phyloP scores from a whole-genome alignment of 2,113 vertebrate genomes.

The Clarias batrachus region DNA sequence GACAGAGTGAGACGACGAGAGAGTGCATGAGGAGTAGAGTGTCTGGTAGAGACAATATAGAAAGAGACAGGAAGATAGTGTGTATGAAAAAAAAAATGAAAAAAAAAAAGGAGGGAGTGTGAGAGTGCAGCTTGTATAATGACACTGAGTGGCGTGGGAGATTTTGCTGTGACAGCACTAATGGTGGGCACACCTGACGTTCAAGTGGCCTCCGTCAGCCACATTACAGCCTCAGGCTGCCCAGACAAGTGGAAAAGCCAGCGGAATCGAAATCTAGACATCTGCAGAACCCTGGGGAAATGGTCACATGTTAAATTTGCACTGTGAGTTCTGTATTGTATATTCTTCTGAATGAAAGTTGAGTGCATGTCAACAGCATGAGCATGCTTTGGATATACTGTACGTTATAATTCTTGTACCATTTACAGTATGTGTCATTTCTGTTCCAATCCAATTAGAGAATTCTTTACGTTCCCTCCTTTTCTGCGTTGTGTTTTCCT shows the following conservation, averaged over 20 bases:
- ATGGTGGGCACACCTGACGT: constrained; percentile 10
- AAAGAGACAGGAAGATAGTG: constrained; percentile 8
- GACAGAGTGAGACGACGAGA: constrained; percentile 20
- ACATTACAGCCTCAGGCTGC: constrained; percentile 27
- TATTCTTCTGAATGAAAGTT: not conserved
- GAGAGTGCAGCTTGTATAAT: constrained; percentile 21
- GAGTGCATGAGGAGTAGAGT: constrained; percentile 16
- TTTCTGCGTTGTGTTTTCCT: not conserved
- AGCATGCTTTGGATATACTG: not conserved
- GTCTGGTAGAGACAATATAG: constrained; percentile 6
- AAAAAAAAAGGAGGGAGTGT: not conserved
- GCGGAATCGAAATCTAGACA: constrained; percentile 16
- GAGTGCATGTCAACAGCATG: constrained; percentile 11
- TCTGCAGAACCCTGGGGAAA: constrained; percentile 8
- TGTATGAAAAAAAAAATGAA: not conserved
- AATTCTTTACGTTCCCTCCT: not conserved
- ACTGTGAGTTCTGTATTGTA: not conserved
- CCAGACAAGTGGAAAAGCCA: constrained; percentile 4
- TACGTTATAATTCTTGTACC: not conserved
- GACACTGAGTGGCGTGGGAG: constrained; percentile 5
- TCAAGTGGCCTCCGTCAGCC: constrained; percentile 18
- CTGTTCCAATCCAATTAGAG: not conserved
- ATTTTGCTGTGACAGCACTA: constrained; percentile 20
- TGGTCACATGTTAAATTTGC: constrained; percentile 11
- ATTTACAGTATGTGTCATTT: not conserved